A percentile compares a stretch with the other conserved stretches of the same genome.
phyloP scores from a whole-genome alignment of 2,113 vertebrate species.

The Ameiurus melas region DNA sequence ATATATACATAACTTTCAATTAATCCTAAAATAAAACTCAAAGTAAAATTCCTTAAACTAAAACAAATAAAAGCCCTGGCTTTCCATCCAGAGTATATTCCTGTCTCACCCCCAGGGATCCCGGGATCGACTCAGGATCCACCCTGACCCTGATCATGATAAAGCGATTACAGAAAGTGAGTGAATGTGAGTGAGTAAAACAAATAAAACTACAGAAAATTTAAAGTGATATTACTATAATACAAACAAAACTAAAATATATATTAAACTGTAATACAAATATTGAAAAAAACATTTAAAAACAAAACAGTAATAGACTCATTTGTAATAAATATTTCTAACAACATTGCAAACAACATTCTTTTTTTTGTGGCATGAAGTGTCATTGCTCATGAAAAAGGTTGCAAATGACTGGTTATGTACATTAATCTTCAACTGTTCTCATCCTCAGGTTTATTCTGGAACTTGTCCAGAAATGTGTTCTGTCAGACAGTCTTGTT shows the following conservation, averaged over 20 bases:
- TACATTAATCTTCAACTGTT: background rate
- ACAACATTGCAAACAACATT: background rate
- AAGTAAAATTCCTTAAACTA: no score
- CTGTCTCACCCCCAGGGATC: no score
- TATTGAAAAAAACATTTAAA: background rate
- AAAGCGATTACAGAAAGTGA: background rate
- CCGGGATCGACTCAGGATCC: no score
- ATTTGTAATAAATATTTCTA: background rate
- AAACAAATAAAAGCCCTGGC: no score
- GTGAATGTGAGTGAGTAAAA: background rate
- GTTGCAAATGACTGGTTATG: background rate
- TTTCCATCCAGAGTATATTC: no score
- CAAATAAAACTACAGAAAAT: no score
- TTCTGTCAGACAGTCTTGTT: constrained; percentile 57
- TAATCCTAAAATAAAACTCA: no score
- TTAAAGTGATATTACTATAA: no score
- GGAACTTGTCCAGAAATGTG: constrained; percentile 43
- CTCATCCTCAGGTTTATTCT: constrained; percentile 8
- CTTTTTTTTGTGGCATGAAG: background rate
- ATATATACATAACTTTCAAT: background rate
- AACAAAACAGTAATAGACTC: background rate
- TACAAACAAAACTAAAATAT: background rate
- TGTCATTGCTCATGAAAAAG: background rate
- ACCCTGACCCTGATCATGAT: no score
- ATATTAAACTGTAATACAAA: background rate